These are phyloP conservation scores for Marmota flaviventris DNA, from an alignment of 2,113 vertebrate species.

Conservation along the genomic window DNA sequence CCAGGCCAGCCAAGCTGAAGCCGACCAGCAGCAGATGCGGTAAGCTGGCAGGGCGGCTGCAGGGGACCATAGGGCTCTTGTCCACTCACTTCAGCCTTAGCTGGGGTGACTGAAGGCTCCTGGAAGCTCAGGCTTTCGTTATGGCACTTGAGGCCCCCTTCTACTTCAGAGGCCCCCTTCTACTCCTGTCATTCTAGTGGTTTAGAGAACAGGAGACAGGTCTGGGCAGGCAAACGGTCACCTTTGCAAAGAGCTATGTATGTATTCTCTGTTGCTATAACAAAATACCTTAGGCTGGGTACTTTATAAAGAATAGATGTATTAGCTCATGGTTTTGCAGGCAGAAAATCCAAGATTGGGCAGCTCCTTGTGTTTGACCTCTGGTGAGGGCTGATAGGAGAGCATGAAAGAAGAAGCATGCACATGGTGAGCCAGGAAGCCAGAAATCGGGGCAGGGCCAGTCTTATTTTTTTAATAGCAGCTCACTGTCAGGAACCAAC, in stretches of 20 bases:
- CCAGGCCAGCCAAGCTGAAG: constrained; percentile 88
- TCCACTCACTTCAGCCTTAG: not conserved
- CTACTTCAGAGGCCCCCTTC: not conserved
- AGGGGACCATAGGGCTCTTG: not conserved
- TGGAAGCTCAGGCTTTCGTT: not conserved
- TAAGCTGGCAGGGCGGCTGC: constrained; percentile 74
- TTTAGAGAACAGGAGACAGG: not conserved
- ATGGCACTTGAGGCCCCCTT: not conserved
- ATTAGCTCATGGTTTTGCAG: not conserved
- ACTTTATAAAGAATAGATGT: not conserved
- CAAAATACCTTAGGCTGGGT: not conserved
- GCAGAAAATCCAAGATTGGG: not conserved
- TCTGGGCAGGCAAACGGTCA: not conserved
- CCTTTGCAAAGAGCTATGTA: not conserved
- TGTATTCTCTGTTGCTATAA: not conserved
- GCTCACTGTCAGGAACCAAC: not conserved
- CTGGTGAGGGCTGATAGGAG: not conserved
- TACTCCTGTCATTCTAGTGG: not conserved
- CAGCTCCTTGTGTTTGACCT: not conserved
- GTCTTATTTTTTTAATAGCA: not conserved
- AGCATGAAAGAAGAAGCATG: too few species aligned
- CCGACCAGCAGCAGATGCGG: constrained; percentile 90
- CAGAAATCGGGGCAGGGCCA: not conserved
- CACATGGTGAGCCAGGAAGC: not conserved
- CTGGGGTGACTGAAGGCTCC: not conserved